Base-by-base conservation (phyloP, 1,140 invertebrate genomes). In the Heliothis virescens region DNA sequence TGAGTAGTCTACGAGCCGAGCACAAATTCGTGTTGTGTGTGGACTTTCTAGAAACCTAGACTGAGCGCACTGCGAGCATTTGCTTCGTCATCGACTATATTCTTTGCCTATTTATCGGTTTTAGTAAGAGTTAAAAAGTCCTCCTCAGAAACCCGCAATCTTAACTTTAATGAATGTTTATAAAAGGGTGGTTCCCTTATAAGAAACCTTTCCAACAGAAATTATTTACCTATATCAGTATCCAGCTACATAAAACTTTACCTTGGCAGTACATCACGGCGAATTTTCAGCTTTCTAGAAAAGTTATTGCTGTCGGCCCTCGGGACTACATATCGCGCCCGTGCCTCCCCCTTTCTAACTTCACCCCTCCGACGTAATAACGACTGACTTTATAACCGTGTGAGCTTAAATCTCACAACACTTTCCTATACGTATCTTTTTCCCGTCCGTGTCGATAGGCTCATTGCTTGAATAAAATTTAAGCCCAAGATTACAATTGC, bases 401-500 rank as follows among this genome's bases (percentile, higher is more conserved):
- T 75, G 69, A 71, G 65, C 65, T 84, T 80, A 80, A 75, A 82
- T 80, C 74, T 83, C 60, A 77, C 60, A 85, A 81, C 79, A 83
- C 78, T 74, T 78, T 82, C 69, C 69, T 26, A 26, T 26, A 26
- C 71, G 53, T 67, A 73, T 52, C 52, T 50, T 59, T 67, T 62
- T 52, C 59, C 13, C 34, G 60, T 26, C 21, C 21, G 21, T 26
- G 21, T 29, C 16, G 53, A 34, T 55, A 77, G 62, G 62, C 41
- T 57, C 73, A 48, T 55, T 71, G 21, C 48, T 74, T 59, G 81
- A 83, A 86, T 86, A 82, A 87, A 89, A 89, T 81, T 82, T 84
- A 82, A 82, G 83, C 84, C 80, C 79, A 83, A 82, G 82, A 85
- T 90, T 87, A 88, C 84, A 89, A 91, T 89, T 87, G 86, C 80